Evolutionary conservation across 1,140 invertebrate species (phyloP).

Genomic region (Glossosoma conforme): DNA sequence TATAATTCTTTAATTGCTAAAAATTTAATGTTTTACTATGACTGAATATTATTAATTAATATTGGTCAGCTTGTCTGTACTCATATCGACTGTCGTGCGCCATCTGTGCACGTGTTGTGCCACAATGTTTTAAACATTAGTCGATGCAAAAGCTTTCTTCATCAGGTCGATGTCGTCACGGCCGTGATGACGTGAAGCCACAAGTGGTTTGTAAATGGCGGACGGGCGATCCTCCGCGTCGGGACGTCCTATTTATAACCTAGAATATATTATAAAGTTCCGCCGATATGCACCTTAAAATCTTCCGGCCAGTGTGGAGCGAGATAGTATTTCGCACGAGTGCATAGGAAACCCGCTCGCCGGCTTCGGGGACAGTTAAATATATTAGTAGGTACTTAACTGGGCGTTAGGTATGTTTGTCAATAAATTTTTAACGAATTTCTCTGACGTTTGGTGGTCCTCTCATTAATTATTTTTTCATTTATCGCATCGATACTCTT

Average conservation of each 20-base stretch:
- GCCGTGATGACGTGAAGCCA: constrained; percentile 35
- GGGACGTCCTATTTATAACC: constrained; percentile 52
- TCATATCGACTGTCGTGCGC: too few species aligned
- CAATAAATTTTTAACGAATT: constrained; percentile 23
- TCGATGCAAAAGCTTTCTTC: too few species aligned
- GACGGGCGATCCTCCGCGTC: constrained; percentile 50
- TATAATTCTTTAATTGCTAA: too few species aligned
- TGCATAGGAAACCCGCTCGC: constrained; percentile 17
- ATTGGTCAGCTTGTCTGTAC: too few species aligned
- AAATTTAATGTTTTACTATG: too few species aligned
- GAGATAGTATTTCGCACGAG: constrained; percentile 21
- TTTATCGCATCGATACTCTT: constrained; percentile 8
- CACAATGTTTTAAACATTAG: too few species aligned
- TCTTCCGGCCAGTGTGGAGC: constrained; percentile 31
- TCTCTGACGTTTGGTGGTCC: constrained; percentile 22
- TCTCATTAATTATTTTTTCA: background rate
- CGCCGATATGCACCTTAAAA: constrained; percentile 51
- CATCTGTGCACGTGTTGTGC: too few species aligned
- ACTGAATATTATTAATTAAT: too few species aligned
- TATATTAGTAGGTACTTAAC: constrained; percentile 23
- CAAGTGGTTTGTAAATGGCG: constrained; percentile 51
- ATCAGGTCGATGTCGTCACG: constrained; percentile 46
- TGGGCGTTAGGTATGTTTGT: constrained; percentile 23
- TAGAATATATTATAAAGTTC: constrained; percentile 52
- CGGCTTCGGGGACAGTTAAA: constrained; percentile 19